Percentiles rank a stretch among this genome's conserved stretches.
phyloP scores from a whole-genome alignment of 92 coral and sea anemone genomes.

The Siderastrea radians region DNA sequence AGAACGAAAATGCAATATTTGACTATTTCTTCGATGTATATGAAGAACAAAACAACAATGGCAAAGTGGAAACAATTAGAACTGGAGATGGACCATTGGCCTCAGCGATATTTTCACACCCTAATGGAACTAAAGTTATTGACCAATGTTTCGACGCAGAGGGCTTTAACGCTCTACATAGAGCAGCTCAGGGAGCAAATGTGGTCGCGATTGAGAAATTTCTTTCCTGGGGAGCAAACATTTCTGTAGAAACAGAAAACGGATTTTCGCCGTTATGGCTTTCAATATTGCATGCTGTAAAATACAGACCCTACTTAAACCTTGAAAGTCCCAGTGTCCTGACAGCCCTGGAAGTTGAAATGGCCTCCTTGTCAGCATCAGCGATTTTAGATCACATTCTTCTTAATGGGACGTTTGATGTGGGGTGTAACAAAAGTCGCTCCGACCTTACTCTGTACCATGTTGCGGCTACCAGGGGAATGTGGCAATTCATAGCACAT shows the following conservation, averaged over 20 bases:
- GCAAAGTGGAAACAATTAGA: background rate
- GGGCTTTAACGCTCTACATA: constrained; percentile 28
- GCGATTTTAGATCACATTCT: constrained; percentile 37
- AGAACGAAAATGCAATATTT: constrained; percentile 31
- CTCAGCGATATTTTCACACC: constrained; percentile 57
- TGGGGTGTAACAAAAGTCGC: constrained; percentile 36
- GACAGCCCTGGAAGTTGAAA: constrained; percentile 1
- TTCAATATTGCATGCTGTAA: constrained; percentile 48
- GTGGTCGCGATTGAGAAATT: constrained; percentile 57
- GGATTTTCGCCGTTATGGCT: constrained; percentile 33
- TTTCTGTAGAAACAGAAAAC: background rate
- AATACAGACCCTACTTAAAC: constrained; percentile 32
- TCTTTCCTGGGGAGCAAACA: background rate
- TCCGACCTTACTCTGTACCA: constrained; percentile 58
- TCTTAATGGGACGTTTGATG: background rate
- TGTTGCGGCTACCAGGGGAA: constrained; percentile 75
- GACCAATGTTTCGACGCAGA: constrained; percentile 63
- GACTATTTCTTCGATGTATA: constrained; percentile 47
- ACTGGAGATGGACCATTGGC: constrained; percentile 52
- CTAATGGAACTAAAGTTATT: constrained; percentile 36
- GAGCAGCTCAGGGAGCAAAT: constrained; percentile 83
- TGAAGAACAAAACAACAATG: constrained; percentile 12
- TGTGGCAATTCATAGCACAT: constrained; percentile 43
- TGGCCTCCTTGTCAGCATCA: constrained; percentile 43
- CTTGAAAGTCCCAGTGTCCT: constrained; percentile 16